phyloP scores from a whole-genome alignment of 1,140 invertebrate species.

The Drosophila carrolli region DNA sequence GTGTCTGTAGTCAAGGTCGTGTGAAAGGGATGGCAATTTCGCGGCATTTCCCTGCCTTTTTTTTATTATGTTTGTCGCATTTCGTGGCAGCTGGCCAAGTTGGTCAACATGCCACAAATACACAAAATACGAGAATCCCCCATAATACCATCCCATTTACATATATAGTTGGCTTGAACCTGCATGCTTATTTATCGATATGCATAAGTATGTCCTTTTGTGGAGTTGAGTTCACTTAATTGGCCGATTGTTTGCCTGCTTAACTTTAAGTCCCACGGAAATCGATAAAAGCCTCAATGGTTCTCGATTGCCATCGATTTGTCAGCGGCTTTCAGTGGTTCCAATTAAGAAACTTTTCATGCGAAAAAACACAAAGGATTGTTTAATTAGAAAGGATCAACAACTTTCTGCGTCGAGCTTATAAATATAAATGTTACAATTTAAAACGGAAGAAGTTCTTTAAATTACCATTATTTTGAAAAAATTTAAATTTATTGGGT shows the following conservation, averaged over 20 bases:
- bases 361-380: neutral
- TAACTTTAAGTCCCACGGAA: conserved; percentile 2
- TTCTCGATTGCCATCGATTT: conserved; percentile 7
- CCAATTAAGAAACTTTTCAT: neutral
- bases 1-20: conserved; percentile 62
- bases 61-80: conserved; percentile 25
- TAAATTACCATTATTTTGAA: too few relatives aligned
- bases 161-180: conserved; percentile 3
- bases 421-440: too few relatives aligned
- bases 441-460: too few relatives aligned
- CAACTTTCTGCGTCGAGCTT: too few relatives aligned
- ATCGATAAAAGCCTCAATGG: conserved; percentile 5
- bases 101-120: conserved; percentile 33
- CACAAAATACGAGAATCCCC: neutral
- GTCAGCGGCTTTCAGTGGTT: neutral
- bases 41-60: conserved; percentile 5
- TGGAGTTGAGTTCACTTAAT: conserved; percentile 14
- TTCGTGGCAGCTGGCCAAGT: conserved; percentile 56
- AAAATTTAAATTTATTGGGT: too few relatives aligned
- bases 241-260: conserved; percentile 9
- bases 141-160: neutral
- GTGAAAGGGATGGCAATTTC: conserved; percentile 16
- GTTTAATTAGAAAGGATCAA: too few relatives aligned
- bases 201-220: neutral
- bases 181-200: conserved; percentile 1